Evolutionary conservation across 2,888 invertebrate species (phyloP), one percentile per base, ranked within the genome.

Genomic region (Teleogryllus oceanicus): DNA sequence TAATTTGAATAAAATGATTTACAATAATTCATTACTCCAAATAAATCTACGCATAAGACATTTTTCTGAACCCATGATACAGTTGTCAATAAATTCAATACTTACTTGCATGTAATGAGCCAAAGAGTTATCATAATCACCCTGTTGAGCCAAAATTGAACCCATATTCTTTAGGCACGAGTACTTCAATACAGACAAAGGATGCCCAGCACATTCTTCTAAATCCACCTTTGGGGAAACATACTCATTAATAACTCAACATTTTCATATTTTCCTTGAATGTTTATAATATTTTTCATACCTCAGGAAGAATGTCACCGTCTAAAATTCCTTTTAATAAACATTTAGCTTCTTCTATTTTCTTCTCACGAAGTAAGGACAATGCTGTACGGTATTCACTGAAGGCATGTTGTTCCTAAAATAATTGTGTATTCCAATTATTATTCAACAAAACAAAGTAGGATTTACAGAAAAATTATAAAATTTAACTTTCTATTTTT

Each of bases 121-220:
- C 81, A 95, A 89, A 2, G 94, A 93, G 11, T 89, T 88, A 51
- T 92, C 89, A 12, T 89, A 85, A 80, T 92, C 90, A 2, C 89
- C 89, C 76, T 89, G 88, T 77, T 90, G 88, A 78, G 90, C 89
- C 79, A 92, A 88, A 85, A 96, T 92, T 49, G 91, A 89, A 0
- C 93, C 96, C 51, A 96, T 90, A 87, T 96, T 96, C 85, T 94
- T 92, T 84, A 91, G 92, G 84, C 95, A 94, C 49, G 95, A 93
- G 87, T 96, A 96, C 85, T 95, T 94, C 80, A 96, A 89, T 79
- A 92, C 92, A 77, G 92, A 89, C 87, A 94, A 89, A 18, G 91
- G 89, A 84, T 90, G 87, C 78, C 90, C 86, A 83, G 90, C 85
- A 79, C 88, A 89, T 80, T 90, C 90, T 50, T 89, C 88, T 81